A percentile compares a stretch with the other conserved stretches of the same genome.
Evolutionary conservation across 2,113 vertebrate species (phyloP).

Genomic region (Podilymbus podiceps): DNA sequence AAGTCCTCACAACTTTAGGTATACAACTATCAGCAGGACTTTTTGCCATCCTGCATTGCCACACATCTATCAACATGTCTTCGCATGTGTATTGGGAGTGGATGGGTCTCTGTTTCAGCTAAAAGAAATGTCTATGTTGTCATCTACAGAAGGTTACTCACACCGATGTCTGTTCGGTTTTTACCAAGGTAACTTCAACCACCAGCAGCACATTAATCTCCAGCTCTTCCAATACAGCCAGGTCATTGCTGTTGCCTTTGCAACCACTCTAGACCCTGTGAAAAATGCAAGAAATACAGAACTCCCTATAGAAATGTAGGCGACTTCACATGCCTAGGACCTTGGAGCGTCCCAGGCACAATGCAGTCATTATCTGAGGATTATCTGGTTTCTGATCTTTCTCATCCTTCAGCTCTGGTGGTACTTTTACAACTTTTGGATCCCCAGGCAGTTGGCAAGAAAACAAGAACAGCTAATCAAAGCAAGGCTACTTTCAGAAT

Average conservation of each 20-base stretch:
- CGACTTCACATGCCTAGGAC: background rate
- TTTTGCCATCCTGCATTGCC: background rate
- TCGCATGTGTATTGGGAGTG: fast-evolving
- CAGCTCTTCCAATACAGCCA: background rate
- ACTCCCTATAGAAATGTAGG: background rate
- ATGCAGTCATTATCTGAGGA: background rate
- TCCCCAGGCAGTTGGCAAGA: background rate
- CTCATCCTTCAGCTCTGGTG: background rate
- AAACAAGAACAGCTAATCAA: background rate
- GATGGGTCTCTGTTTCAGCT: background rate
- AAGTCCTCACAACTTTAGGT: background rate
- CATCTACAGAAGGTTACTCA: background rate
- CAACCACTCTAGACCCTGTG: background rate
- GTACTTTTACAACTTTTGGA: background rate
- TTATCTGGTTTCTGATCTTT: background rate
- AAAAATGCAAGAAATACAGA: background rate
- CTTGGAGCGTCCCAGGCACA: background rate
- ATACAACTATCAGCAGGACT: background rate
- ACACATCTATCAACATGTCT: fast-evolving
- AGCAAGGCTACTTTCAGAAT: background rate
- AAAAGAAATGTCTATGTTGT: background rate
- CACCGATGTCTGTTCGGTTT: background rate
- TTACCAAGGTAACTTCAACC: background rate
- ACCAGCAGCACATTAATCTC: background rate
- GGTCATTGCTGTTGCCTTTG: background rate